phyloP scores from a whole-genome alignment of 2,113 vertebrate genomes.

The Heteronetta atricapilla region DNA sequence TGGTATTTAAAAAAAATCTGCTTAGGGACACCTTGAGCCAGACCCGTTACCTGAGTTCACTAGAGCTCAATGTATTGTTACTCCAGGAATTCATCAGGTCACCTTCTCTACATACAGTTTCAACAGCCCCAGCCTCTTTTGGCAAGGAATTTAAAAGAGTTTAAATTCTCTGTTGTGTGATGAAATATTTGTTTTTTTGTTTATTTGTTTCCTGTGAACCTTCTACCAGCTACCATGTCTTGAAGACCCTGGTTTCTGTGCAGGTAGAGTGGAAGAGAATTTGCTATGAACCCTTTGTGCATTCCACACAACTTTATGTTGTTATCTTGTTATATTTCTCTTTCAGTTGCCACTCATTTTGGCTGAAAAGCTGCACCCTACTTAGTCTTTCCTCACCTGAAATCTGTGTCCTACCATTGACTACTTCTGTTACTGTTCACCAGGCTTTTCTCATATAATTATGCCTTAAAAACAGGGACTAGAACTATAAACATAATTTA shows the following conservation, averaged over 20 bases:
- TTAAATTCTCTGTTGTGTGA: not conserved
- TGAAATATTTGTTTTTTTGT: accelerated
- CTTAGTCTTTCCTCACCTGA: not conserved
- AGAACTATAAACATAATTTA: not conserved
- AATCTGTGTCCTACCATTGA: not conserved
- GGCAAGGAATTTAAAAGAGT: not conserved
- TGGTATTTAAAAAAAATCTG: not conserved
- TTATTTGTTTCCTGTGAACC: not conserved
- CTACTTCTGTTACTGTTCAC: not conserved
- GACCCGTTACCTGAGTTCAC: accelerated
- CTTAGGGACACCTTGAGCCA: not conserved
- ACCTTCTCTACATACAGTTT: not conserved
- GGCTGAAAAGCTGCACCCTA: not conserved
- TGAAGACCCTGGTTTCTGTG: not conserved
- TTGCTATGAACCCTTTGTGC: not conserved
- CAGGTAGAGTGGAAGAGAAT: not conserved
- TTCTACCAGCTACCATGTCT: not conserved
- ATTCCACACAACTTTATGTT: not conserved
- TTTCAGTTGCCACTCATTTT: not conserved
- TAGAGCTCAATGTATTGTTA: not conserved
- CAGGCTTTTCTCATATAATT: not conserved
- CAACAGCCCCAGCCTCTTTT: not conserved
- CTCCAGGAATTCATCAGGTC: not conserved
- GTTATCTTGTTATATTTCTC: not conserved
- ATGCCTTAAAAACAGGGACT: not conserved